Conservation (phyloP, 2,888 invertebrate genomes). For the Orthosia gothica region DNA sequence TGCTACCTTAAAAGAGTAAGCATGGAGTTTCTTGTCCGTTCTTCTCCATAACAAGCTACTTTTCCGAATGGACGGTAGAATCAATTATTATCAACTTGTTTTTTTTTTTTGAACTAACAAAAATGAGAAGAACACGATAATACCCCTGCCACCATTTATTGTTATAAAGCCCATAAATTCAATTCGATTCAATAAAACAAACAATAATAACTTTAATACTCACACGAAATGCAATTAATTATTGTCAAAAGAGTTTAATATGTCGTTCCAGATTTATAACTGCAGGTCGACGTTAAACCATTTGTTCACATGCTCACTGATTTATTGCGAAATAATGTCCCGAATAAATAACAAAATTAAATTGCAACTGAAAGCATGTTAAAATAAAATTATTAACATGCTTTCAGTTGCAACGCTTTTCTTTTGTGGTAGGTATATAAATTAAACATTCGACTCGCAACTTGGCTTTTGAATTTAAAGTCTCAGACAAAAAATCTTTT, state of each 20-base stretch:
- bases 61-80: too few relatives aligned
- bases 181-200: background rate
- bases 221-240: constrained; percentile 24
- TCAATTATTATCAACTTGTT: too few relatives aligned
- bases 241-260: constrained; percentile 5
- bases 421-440: constrained; percentile 12
- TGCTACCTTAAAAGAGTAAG: background rate
- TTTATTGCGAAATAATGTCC: constrained; percentile 34
- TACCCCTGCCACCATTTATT: too few relatives aligned
- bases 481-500: too few relatives aligned
- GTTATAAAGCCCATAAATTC: background rate
- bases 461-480: too few relatives aligned
- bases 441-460: too few relatives aligned
- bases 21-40: too few relatives aligned
- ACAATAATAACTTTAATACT: background rate
- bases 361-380: too few relatives aligned
- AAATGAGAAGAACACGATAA: background rate
- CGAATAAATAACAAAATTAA: constrained; percentile 36
- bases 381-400: constrained; percentile 21
- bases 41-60: too few relatives aligned
- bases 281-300: constrained; percentile 5
- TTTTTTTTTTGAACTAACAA: too few relatives aligned
- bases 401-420: constrained; percentile 22
- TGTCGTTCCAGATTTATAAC: constrained; percentile 24
- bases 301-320: constrained; percentile 38